Conservation (phyloP, 2,113 vertebrate species). For the Psammodynastes pulverulentus region DNA sequence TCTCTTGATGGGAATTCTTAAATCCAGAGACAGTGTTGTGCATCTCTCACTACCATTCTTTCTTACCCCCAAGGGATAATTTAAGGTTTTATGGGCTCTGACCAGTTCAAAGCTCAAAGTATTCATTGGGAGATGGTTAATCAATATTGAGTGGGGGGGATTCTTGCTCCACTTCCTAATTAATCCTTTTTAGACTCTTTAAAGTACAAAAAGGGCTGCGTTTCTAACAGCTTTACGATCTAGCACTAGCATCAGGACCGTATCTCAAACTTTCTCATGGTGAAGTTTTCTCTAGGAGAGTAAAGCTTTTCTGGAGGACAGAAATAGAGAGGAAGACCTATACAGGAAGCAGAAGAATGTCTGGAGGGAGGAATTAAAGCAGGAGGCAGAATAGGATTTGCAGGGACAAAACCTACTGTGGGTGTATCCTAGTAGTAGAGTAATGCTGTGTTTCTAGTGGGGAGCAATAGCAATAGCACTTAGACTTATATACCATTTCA, state of each 20-base stretch:
- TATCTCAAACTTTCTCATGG: background rate
- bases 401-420: background rate
- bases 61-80: background rate
- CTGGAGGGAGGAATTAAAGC: background rate
- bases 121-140: background rate
- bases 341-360: background rate
- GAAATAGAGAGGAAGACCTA: background rate
- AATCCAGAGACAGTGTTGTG: background rate
- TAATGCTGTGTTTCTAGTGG: background rate
- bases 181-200: background rate
- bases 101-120: background rate
- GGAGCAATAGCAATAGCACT: too few relatives aligned
- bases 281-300: background rate
- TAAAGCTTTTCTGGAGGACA: background rate
- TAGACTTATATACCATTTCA: too few relatives aligned
- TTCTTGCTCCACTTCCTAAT: background rate
- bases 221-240: background rate
- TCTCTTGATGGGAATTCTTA: background rate
- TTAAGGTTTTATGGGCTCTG: background rate
- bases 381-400: background rate
- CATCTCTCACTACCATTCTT: background rate
- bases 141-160: background rate
- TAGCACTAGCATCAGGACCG: background rate
- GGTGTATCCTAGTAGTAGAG: background rate
- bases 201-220: background rate